Conservation (phyloP, 2,888 invertebrate genomes). For the Cephus spinipes region DNA sequence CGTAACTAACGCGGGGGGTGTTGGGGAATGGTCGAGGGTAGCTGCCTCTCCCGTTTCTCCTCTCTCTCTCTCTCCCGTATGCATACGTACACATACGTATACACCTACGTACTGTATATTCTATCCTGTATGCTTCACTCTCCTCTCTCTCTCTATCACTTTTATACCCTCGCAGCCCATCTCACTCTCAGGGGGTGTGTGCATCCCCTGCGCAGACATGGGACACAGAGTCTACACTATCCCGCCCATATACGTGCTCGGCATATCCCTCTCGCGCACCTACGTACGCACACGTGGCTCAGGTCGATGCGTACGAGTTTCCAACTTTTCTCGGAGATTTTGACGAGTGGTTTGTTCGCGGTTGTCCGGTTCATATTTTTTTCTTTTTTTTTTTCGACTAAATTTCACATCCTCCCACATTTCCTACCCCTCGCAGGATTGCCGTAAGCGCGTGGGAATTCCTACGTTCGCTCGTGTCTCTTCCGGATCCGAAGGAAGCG, state of each 20-base stretch:
- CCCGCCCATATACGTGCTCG: neutral
- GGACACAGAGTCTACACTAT: neutral
- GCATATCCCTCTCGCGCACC: neutral
- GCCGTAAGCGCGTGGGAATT: neutral
- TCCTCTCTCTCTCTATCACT: neutral
- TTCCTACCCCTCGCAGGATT: neutral
- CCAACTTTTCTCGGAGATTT: slow-evolving; percentile 52
- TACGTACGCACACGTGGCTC: neutral
- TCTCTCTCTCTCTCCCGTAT: neutral
- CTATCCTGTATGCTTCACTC: neutral
- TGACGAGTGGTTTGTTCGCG: slow-evolving; percentile 51
- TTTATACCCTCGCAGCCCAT: neutral
- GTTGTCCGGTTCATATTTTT: neutral
- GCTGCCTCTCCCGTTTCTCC: slow-evolving; percentile 3
- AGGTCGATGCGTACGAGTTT: neutral
- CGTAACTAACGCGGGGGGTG: slow-evolving; percentile 10
- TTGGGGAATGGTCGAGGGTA: slow-evolving; percentile 19
- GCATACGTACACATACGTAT: neutral
- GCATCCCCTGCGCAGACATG: neutral
- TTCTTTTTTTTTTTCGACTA: neutral
- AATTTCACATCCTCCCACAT: neutral
- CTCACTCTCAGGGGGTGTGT: neutral
- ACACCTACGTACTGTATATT: neutral
- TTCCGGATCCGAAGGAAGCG: neutral
- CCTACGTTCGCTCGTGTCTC: neutral